Base-by-base conservation (phyloP, 2,113 vertebrate species). In the Percina caprodes region DNA sequence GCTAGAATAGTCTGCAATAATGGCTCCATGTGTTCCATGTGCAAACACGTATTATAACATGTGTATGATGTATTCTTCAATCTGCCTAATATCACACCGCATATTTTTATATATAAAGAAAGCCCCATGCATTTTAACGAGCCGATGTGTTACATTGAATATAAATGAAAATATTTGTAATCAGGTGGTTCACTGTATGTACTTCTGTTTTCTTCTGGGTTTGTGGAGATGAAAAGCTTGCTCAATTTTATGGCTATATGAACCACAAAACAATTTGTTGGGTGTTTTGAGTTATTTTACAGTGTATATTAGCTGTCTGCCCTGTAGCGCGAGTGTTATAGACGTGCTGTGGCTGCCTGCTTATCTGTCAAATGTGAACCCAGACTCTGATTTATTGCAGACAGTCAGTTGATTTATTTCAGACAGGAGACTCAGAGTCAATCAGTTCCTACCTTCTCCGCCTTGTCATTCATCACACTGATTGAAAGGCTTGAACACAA, bases 341-440 rank as follows among this genome's bases (percentile, higher is more conserved):
- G 45, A 19, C 21, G 12, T 23, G 33, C 21, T 9, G 51, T 30
- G 4, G 18, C 30, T 13, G 51, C 73, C 26, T 55, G 54, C 35
- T 10, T 70, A 42, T 51, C 46, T 45, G 66, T 52, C 66, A 61
- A 42, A 45, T 52, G 46, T 49, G 54, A 73, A 62, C 12, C n/a
- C 18, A 45, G 33, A 15, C 21, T 54, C 67, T 73, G 52, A 86
- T 69, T 73, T 55, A 72, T 66, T 21, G 14, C 46, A 13, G 69
- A 11, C 30, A 30, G 30, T 3, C 39, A 11, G 39, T 11, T 69
- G 46, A 86, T 69, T 69, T 55, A 72, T 69, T 33, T 11, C 46
- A 13, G 69, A 71, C 69, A 14, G 54, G 24, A 60, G 62, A 39
- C 26, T 65, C 24, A 13, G 30, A 46, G 54, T 45, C 56, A 2